Conservation (phyloP, 2,797 vertebrate genomes). For the Oreochromis grahami region DNA sequence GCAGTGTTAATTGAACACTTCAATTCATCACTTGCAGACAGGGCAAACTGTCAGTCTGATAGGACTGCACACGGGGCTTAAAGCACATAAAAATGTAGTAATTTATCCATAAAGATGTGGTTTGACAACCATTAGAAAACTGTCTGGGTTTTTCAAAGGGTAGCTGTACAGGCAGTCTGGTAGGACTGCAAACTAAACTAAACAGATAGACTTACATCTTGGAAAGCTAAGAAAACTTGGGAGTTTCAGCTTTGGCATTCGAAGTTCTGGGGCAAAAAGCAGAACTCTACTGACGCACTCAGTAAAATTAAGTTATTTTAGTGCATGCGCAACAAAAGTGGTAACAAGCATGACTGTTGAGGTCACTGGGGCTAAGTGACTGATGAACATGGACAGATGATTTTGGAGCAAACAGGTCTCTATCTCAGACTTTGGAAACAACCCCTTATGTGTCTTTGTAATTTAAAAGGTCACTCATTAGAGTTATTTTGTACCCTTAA, state of each 20-base stretch:
- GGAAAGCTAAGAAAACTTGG: not conserved
- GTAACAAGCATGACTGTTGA: not conserved
- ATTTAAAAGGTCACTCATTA: not conserved
- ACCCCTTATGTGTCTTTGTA: not conserved
- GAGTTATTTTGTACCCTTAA: not conserved
- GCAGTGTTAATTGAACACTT: slow-evolving; percentile 13
- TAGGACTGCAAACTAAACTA: not conserved
- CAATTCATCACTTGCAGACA: slow-evolving; percentile 15
- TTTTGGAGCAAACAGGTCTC: not conserved
- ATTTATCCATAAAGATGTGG: not conserved
- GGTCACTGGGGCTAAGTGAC: not conserved
- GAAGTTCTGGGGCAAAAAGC: not conserved
- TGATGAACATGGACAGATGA: not conserved
- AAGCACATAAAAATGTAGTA: not conserved
- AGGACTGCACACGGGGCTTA: not conserved
- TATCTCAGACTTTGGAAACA: not conserved
- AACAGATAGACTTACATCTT: not conserved
- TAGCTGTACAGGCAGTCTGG: not conserved
- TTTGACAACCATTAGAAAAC: not conserved
- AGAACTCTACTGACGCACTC: not conserved
- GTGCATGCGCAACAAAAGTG: not conserved
- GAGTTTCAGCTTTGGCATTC: not conserved
- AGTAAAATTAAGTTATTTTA: not conserved
- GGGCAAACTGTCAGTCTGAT: not conserved
- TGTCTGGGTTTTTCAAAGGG: not conserved